These are phyloP conservation scores for Sceliomorpha sp. DNA, from an alignment of 2,888 invertebrate species.

Conservation along the genomic window DNA sequence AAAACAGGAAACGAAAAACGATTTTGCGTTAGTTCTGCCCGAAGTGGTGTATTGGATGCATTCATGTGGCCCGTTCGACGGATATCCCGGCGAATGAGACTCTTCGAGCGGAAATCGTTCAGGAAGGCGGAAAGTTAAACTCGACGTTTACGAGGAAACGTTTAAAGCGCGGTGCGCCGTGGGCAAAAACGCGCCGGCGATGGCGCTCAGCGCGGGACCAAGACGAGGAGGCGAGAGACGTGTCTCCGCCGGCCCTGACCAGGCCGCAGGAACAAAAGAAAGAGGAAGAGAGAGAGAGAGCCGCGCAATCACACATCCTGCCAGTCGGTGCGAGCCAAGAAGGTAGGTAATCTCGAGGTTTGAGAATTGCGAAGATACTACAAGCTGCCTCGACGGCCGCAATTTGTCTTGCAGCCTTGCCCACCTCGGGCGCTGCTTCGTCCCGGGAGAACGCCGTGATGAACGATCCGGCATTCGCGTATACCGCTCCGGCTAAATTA, in stretches of 20 bases:
- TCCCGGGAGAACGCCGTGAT: conserved; percentile 62
- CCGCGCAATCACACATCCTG: conserved; percentile 36
- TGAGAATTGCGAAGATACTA: conserved; percentile 63
- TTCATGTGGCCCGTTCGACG: conserved; percentile 18
- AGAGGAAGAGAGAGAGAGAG: too few relatives aligned
- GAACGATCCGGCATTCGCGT: conserved; percentile 66
- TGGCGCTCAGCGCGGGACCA: conserved; percentile 9
- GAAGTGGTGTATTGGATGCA: conserved; percentile 14
- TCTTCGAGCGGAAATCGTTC: conserved; percentile 33
- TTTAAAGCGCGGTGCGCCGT: conserved; percentile 26
- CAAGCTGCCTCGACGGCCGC: conserved; percentile 58
- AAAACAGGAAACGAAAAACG: too few relatives aligned
- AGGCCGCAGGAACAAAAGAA: conserved; percentile 31
- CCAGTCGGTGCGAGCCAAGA: conserved; percentile 34
- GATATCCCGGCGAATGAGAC: conserved; percentile 19
- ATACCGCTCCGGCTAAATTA: conserved; percentile 68
- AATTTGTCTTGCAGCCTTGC: conserved; percentile 67
- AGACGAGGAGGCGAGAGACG: conserved; percentile 9
- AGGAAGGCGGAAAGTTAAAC: conserved; percentile 45
- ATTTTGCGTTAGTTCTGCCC: conserved; percentile 14
- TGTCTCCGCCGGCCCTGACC: too few relatives aligned
- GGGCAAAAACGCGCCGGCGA: conserved; percentile 24
- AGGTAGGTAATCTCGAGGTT: conserved; percentile 50
- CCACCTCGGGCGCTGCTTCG: conserved; percentile 19
- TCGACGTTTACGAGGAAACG: conserved; percentile 45